Evolutionary conservation across 2,797 vertebrate species (phyloP).

Genomic region (Glossophaga mutica): DNA sequence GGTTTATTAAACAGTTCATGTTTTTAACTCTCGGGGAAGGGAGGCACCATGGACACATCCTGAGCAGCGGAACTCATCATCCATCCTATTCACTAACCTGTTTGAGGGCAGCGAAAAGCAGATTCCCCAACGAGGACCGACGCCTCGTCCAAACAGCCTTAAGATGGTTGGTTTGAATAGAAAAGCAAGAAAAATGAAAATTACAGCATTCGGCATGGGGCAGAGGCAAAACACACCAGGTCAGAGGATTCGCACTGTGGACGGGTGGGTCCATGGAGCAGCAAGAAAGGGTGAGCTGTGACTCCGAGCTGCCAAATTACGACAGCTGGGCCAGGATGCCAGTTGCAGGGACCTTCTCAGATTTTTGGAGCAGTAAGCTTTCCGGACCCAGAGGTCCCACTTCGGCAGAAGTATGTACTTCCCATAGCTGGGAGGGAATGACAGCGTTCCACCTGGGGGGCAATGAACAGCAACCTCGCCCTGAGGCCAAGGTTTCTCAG

Average conservation of each 20-base stretch:
- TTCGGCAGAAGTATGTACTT: not conserved
- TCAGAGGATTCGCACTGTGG: not conserved
- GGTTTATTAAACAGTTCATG: slow-evolving; percentile 62
- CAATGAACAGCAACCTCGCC: not conserved
- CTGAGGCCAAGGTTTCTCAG: not conserved
- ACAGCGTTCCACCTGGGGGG: not conserved
- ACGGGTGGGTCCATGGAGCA: not conserved
- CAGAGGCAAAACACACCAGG: not conserved
- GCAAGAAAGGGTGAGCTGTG: not conserved
- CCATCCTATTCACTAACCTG: slow-evolving; percentile 29
- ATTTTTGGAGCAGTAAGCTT: not conserved
- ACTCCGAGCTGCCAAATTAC: not conserved
- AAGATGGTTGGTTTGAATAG: not conserved
- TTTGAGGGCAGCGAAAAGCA: slow-evolving; percentile 51
- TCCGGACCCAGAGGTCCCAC: not conserved
- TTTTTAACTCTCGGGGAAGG: slow-evolving; percentile 56
- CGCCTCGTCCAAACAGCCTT: not conserved
- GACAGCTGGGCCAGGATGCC: not conserved
- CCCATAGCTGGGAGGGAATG: not conserved
- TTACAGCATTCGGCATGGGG: not conserved
- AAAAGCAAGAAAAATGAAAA: slow-evolving; percentile 47
- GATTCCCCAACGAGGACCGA: slow-evolving; percentile 47
- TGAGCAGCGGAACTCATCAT: not conserved
- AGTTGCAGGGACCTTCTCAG: not conserved
- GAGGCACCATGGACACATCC: not conserved